phyloP scores from a whole-genome alignment of 2,888 invertebrate species.

The Microplitis deprimator region DNA sequence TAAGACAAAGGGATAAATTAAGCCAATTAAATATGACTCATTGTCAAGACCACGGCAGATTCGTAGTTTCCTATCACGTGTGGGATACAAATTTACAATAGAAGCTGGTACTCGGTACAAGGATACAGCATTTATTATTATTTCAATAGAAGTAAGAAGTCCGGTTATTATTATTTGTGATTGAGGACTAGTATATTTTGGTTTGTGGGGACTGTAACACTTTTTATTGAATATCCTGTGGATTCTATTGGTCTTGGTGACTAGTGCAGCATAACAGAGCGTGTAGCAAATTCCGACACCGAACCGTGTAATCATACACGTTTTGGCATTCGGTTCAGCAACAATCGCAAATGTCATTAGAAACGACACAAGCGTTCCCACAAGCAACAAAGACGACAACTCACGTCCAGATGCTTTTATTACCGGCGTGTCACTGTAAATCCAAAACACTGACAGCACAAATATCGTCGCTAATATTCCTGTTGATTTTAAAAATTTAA shows the following conservation, averaged over 20 bases:
- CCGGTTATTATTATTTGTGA: conserved; percentile 73
- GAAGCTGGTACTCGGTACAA: conserved; percentile 71
- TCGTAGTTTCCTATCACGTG: conserved; percentile 62
- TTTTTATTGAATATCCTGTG: conserved; percentile 73
- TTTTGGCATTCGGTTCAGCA: conserved; percentile 70
- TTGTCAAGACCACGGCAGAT: conserved; percentile 72
- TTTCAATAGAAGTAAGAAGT: conserved; percentile 72
- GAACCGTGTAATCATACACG: conserved; percentile 73
- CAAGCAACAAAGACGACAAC: conserved; percentile 72
- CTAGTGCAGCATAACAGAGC: conserved; percentile 74
- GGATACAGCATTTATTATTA: conserved; percentile 72
- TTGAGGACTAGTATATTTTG: conserved; percentile 71
- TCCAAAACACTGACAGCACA: conserved; percentile 72
- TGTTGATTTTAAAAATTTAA: conserved; percentile 46
- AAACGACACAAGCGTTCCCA: conserved; percentile 73
- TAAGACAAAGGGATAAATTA: conserved; percentile 74
- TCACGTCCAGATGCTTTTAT: conserved; percentile 75
- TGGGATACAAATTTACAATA: conserved; percentile 69
- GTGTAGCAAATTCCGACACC: conserved; percentile 74
- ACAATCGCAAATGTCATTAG: conserved; percentile 73
- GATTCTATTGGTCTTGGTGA: conserved; percentile 75
- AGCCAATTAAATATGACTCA: conserved; percentile 72
- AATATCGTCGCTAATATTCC: conserved; percentile 71
- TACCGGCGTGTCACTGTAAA: conserved; percentile 73
- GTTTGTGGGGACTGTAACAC: conserved; percentile 66